Evolutionary conservation across 1,140 invertebrate species (phyloP).

Genomic region (Protaetia brevitarsis): DNA sequence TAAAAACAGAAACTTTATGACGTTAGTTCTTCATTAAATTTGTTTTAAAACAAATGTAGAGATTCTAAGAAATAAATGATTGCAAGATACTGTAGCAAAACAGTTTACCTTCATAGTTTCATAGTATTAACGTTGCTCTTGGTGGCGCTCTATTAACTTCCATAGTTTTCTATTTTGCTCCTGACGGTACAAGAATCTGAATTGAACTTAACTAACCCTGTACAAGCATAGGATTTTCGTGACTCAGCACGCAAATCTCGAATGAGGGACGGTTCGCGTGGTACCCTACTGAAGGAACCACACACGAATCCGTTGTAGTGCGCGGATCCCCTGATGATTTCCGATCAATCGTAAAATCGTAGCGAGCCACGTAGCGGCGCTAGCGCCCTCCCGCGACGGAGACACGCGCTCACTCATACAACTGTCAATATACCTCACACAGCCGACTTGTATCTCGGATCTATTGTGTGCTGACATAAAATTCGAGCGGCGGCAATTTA

Average conservation of each 20-base stretch:
- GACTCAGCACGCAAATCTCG: background rate
- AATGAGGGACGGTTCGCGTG: background rate
- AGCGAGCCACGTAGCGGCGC: slow-evolving; percentile 10
- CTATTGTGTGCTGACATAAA: slow-evolving; percentile 49
- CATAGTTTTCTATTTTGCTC: too few species aligned
- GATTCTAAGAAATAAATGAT: too few species aligned
- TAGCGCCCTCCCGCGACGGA: slow-evolving; percentile 19
- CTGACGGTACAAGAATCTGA: too few species aligned
- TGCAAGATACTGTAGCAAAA: too few species aligned
- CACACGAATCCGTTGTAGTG: slow-evolving; percentile 13
- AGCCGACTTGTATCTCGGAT: slow-evolving; percentile 42
- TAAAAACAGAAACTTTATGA: too few species aligned
- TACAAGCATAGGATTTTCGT: too few species aligned
- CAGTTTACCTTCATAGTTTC: too few species aligned
- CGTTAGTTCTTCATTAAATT: too few species aligned
- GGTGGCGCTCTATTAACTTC: too few species aligned
- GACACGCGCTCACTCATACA: slow-evolving; percentile 36
- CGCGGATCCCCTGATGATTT: slow-evolving; percentile 5
- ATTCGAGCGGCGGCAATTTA: slow-evolving; percentile 47
- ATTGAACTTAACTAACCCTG: too few species aligned
- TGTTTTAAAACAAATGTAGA: too few species aligned
- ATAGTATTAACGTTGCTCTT: too few species aligned
- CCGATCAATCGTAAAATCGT: slow-evolving; percentile 9
- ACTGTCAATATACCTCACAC: slow-evolving; percentile 45
- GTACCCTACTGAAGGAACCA: background rate